phyloP scores from a whole-genome alignment of 2,113 vertebrate species.

The Turdus rufiventris region DNA sequence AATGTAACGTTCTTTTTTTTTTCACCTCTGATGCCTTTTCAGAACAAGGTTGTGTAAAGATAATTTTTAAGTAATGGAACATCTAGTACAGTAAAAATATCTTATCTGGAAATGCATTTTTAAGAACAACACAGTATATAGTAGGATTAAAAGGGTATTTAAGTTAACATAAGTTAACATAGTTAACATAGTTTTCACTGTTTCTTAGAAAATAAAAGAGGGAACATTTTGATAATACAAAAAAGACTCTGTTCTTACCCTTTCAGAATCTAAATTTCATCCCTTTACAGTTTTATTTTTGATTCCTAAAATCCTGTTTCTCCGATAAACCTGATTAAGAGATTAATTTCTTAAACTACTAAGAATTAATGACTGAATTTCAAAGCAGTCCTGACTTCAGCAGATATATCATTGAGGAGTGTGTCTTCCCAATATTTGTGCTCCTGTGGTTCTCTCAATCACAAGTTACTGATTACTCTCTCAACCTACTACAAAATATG shows the following conservation, averaged over 20 bases:
- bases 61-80: background rate
- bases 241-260: background rate
- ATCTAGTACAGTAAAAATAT: background rate
- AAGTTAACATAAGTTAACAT: background rate
- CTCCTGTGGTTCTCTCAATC: background rate
- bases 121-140: background rate
- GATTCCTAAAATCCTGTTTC: background rate
- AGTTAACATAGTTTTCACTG: background rate
- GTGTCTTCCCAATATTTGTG: background rate
- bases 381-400: background rate
- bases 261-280: background rate
- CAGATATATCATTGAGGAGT: background rate
- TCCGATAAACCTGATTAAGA: background rate
- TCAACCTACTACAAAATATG: background rate
- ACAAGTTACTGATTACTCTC: background rate
- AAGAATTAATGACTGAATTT: slow-evolving; percentile 2
- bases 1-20: background rate
- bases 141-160: background rate
- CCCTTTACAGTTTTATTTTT: background rate
- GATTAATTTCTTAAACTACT: background rate
- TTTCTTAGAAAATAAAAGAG: background rate
- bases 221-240: background rate
- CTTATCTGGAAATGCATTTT: background rate
- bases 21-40: background rate
- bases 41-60: background rate